Conservation (phyloP, 2,888 invertebrate species). For the Dendrolimus pini region DNA sequence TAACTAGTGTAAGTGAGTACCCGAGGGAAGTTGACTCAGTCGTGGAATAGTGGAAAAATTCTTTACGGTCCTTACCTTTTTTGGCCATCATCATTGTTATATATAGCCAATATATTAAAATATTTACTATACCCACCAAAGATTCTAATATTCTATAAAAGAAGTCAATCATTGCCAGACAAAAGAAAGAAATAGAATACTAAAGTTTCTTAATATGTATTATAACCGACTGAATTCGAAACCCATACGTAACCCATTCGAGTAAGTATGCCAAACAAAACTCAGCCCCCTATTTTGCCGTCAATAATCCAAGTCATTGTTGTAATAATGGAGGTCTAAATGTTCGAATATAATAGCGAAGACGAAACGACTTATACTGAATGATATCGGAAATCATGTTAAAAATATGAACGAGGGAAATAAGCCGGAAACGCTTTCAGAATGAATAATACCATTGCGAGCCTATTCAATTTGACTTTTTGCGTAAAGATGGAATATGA, state of each 20-base stretch:
- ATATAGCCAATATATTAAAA: no score
- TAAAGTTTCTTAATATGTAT: no score
- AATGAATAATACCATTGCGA: constrained; percentile 11
- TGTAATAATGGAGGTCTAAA: constrained; percentile 21
- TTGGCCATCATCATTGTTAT: no score
- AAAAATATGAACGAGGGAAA: constrained; percentile 13
- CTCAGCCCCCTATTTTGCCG: constrained; percentile 10
- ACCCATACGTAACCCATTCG: background rate
- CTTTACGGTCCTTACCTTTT: no score
- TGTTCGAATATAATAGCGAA: constrained; percentile 16
- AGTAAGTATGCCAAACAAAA: background rate
- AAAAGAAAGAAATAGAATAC: no score
- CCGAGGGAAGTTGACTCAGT: no score
- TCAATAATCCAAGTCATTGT: constrained; percentile 15
- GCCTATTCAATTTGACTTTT: constrained; percentile 7
- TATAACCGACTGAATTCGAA: no score
- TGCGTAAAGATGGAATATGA: background rate
- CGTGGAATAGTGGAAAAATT: no score
- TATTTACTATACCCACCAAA: no score
- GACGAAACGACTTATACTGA: constrained; percentile 11
- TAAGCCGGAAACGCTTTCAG: constrained; percentile 13
- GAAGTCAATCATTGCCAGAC: no score
- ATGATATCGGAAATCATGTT: constrained; percentile 12
- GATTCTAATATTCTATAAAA: no score
- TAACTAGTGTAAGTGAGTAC: no score